phyloP scores from a whole-genome alignment of 2,797 vertebrate genomes.

The Triplophysa yarkandensis region DNA sequence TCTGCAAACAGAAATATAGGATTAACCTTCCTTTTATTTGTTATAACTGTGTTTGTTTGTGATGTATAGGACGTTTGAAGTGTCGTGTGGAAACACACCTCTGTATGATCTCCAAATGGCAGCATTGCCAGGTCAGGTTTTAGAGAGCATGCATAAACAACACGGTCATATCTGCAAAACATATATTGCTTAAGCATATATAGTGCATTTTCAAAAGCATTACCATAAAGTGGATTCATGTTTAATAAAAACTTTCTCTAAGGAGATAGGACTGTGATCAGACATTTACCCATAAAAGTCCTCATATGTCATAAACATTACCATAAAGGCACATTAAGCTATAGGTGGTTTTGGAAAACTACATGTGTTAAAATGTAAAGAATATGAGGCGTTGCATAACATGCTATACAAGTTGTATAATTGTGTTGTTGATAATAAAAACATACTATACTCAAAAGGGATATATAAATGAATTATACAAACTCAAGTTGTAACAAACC shows the following conservation, averaged over 20 bases:
- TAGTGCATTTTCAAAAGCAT: neutral
- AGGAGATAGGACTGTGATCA: no score
- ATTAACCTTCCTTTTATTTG: neutral
- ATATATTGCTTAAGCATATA: slow-evolving; percentile 10
- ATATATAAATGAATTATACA: no score
- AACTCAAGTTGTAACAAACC: no score
- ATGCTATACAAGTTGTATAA: no score
- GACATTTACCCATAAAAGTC: slow-evolving; percentile 17
- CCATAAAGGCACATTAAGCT: neutral
- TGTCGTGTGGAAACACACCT: slow-evolving; percentile 65
- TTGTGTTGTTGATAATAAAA: no score
- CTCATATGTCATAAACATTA: neutral
- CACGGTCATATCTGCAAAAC: slow-evolving; percentile 73
- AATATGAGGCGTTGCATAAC: neutral
- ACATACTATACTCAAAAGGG: no score
- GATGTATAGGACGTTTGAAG: neutral
- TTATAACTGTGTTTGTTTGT: neutral
- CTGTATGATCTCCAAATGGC: slow-evolving; percentile 78
- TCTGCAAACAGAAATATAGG: slow-evolving; percentile 65
- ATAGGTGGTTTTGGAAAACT: neutral
- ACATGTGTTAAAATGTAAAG: neutral
- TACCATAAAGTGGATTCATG: neutral
- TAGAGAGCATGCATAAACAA: slow-evolving; percentile 72
- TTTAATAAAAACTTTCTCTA: slow-evolving; percentile 11
- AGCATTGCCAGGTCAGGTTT: slow-evolving; percentile 74